phyloP scores from a whole-genome alignment of 1,140 invertebrate species.

The Leptinotarsa lineolata region DNA sequence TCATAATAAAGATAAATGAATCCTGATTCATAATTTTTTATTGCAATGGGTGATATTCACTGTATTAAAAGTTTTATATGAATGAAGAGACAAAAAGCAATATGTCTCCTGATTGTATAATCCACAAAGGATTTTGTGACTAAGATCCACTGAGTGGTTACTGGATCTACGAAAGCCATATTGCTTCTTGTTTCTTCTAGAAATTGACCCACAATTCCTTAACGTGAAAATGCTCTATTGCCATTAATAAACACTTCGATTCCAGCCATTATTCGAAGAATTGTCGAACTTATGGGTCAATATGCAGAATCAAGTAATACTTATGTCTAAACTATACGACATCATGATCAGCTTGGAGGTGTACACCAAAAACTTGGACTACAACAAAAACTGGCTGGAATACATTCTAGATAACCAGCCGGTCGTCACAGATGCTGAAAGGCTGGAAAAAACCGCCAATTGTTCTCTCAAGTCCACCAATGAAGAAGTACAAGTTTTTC shows the following conservation, averaged over 20 bases:
- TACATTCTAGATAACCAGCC: constrained; percentile 23
- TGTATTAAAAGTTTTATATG: no score
- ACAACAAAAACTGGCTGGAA: constrained; percentile 29
- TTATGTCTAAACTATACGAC: constrained; percentile 64
- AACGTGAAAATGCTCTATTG: no score
- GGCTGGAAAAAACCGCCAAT: constrained; percentile 51
- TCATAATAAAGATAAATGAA: no score
- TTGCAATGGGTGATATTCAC: no score
- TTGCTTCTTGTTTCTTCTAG: no score
- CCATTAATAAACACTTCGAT: constrained; percentile 4
- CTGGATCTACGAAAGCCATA: no score
- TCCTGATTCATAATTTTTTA: no score
- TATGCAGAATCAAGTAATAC: constrained; percentile 66
- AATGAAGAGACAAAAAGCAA: no score
- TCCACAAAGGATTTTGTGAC: no score
- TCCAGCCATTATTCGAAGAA: constrained; percentile 67
- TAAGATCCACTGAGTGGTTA: no score
- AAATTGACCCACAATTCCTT: no score
- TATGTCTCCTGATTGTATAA: no score
- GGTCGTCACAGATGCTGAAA: constrained; percentile 57
- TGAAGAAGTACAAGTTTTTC: constrained; percentile 53
- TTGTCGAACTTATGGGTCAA: constrained; percentile 66
- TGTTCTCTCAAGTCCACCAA: constrained; percentile 24
- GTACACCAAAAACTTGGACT: constrained; percentile 58
- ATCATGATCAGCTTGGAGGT: constrained; percentile 60